Percentiles rank a stretch among this genome's conserved stretches.
Evolutionary conservation across 2,888 invertebrate species (phyloP).

Genomic region (Latheticus oryzae): DNA sequence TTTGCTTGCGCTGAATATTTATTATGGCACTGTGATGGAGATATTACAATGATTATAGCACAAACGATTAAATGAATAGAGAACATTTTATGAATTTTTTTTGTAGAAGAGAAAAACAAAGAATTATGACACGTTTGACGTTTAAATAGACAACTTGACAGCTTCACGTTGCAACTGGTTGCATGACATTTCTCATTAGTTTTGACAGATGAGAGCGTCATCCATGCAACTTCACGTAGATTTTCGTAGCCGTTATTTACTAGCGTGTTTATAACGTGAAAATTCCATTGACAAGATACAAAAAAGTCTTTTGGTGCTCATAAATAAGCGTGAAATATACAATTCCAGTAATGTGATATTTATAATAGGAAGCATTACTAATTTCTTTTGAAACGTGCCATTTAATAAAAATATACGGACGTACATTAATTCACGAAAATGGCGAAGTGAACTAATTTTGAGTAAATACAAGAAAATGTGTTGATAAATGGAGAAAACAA

Average conservation of each 20-base stretch:
- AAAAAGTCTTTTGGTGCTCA: too few species aligned
- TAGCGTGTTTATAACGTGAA: slow-evolving; percentile 61
- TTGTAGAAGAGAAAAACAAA: not conserved
- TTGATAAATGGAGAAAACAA: slow-evolving; percentile 20
- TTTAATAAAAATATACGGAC: slow-evolving; percentile 20
- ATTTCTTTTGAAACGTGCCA: slow-evolving; percentile 10
- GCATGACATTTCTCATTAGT: slow-evolving; percentile 8
- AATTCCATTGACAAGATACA: slow-evolving; percentile 57
- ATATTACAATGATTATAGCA: not conserved
- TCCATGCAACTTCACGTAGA: slow-evolving; percentile 43
- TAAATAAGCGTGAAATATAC: slow-evolving; percentile 1
- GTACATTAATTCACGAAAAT: slow-evolving; percentile 34
- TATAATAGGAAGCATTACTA: not conserved
- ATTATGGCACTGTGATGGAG: slow-evolving; percentile 62
- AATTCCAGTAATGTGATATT: slow-evolving; percentile 6
- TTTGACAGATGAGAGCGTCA: slow-evolving; percentile 30
- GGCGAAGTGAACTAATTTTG: slow-evolving; percentile 42
- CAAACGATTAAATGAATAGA: slow-evolving; percentile 1
- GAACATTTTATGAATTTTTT: slow-evolving; percentile 3
- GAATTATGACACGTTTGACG: not conserved
- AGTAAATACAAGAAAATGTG: slow-evolving; percentile 26
- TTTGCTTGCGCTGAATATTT: slow-evolving; percentile 75
- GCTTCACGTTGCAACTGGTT: slow-evolving; percentile 14
- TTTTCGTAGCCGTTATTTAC: slow-evolving; percentile 58
- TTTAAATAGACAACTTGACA: too few species aligned